These are phyloP conservation scores for Phasianus colchicus DNA, from an alignment of 2,113 vertebrate genomes.

Conservation along the genomic window DNA sequence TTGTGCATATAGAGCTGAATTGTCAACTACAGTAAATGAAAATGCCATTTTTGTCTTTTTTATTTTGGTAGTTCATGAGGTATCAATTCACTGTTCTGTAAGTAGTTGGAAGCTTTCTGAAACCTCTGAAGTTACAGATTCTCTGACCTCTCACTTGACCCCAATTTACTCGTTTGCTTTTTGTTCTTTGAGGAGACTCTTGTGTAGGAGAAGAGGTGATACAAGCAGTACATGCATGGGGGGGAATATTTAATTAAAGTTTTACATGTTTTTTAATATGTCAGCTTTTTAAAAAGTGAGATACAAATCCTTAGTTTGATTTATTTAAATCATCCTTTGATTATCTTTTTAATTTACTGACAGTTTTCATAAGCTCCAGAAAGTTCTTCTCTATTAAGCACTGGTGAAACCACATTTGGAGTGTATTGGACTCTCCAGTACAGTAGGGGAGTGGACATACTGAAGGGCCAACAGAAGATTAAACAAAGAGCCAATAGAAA, in stretches of 20 bases:
- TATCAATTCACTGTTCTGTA: background rate
- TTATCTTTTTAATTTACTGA: background rate
- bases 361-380: background rate
- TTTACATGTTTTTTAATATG: background rate
- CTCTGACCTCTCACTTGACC: background rate
- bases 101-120: background rate
- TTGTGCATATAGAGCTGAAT: background rate
- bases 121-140: background rate
- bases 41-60: background rate
- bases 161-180: accelerated
- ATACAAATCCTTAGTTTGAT: background rate
- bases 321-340: background rate
- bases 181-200: background rate
- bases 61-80: background rate
- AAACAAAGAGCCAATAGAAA: background rate
- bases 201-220: background rate
- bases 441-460: background rate
- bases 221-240: accelerated
- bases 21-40: background rate
- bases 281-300: background rate
- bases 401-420: background rate
- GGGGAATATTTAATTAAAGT: background rate
- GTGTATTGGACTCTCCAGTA: background rate
- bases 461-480: background rate
- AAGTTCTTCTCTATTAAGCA: background rate